phyloP scores from a whole-genome alignment of 2,797 vertebrate genomes.

The Ceryle rudis region DNA sequence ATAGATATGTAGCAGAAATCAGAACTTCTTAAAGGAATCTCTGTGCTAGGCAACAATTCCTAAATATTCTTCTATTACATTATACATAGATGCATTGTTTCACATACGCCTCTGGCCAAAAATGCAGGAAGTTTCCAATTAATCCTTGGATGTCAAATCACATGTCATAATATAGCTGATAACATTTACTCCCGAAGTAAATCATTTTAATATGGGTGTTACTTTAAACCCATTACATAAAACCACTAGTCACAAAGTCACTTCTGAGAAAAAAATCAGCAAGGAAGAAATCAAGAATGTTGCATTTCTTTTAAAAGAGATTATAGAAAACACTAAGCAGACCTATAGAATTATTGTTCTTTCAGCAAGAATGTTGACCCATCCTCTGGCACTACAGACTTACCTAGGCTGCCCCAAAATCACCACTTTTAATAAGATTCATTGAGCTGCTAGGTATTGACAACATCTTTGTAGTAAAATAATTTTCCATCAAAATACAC shows the following conservation, averaged over 20 bases:
- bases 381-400: background rate
- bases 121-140: background rate
- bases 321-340: background rate
- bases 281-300: background rate
- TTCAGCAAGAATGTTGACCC: background rate
- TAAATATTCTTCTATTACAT: background rate
- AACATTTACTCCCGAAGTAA: background rate
- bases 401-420: background rate
- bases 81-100: background rate
- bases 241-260: background rate
- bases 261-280: background rate
- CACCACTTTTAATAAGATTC: background rate
- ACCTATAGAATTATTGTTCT: background rate
- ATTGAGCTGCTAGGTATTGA: background rate
- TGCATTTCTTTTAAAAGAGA: background rate
- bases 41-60: background rate
- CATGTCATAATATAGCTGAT: background rate
- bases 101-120: background rate
- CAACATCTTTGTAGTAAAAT: slow-evolving; percentile 46
- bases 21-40: background rate
- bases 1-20: background rate
- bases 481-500: slow-evolving; percentile 40
- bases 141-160: background rate
- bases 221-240: background rate
- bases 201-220: background rate